Evolutionary conservation across 2,113 vertebrate genomes (phyloP).

Genomic region (Cygnus buccinator): DNA sequence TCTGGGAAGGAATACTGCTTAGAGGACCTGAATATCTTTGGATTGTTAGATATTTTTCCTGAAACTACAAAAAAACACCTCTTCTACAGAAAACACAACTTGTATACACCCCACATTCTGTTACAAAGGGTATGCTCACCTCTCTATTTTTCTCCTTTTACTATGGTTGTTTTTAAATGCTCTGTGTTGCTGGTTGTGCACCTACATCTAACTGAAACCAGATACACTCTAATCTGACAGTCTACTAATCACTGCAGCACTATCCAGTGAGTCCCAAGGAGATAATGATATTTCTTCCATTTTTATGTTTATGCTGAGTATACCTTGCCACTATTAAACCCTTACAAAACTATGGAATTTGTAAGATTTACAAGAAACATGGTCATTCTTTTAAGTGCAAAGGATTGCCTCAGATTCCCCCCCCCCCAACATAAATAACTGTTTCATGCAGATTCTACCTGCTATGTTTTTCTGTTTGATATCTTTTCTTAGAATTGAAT

Average conservation of each 20-base stretch:
- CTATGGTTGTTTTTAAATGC: background rate
- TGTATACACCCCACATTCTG: background rate
- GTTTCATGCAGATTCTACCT: background rate
- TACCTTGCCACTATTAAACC: background rate
- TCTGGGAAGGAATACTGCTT: background rate
- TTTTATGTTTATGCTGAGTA: background rate
- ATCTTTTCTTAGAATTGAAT: background rate
- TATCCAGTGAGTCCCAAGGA: background rate
- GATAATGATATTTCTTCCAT: background rate
- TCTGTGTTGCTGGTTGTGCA: background rate
- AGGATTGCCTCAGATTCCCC: background rate
- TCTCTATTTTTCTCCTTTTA: background rate
- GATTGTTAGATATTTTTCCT: background rate
- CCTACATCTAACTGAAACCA: background rate
- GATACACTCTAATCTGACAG: background rate
- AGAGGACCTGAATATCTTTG: background rate
- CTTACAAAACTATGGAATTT: background rate
- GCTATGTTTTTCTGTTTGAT: background rate
- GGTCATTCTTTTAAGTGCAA: background rate
- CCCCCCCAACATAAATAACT: background rate
- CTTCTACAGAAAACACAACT: background rate
- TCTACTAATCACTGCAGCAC: constrained; percentile 17
- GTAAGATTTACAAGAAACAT: background rate
- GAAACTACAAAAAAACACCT: background rate
- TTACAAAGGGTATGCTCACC: background rate